Conservation (phyloP, 2,888 invertebrate species). For the Limenitis camilla region DNA sequence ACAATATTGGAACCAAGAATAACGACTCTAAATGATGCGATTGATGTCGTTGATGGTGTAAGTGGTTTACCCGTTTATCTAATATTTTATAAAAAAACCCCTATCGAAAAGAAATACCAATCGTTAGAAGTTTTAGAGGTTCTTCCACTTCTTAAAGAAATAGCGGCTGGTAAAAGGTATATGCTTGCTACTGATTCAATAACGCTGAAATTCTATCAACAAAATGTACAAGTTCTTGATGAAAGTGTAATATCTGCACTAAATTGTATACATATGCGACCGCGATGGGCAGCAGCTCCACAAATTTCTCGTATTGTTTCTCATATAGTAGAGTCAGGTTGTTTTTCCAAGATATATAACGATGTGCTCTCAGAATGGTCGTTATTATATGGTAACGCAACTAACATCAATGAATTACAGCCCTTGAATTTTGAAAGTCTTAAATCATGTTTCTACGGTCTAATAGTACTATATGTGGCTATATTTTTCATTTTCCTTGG, state of each 20-base stretch:
- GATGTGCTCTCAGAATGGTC: constrained; percentile 1
- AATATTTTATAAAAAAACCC: constrained; percentile 33
- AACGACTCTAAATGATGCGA: constrained; percentile 33
- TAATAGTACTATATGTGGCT: too few relatives aligned
- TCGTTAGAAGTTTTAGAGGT: constrained; percentile 26
- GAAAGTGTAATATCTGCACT: constrained; percentile 31
- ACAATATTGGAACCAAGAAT: constrained; percentile 38
- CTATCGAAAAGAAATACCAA: constrained; percentile 29
- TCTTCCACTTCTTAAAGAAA: constrained; percentile 26
- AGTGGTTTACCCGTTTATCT: constrained; percentile 35
- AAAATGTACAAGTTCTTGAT: constrained; percentile 36
- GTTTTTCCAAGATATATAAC: constrained; percentile 7
- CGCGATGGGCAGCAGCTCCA: constrained; percentile 43
- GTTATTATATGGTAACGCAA: background rate
- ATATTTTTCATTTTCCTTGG: too few relatives aligned
- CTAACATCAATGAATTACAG: constrained; percentile 8
- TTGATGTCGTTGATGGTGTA: constrained; percentile 34
- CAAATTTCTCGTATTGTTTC: constrained; percentile 30
- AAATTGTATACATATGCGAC: constrained; percentile 38
- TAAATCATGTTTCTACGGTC: constrained; percentile 37
- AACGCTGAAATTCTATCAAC: constrained; percentile 23
- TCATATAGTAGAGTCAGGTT: constrained; percentile 38
- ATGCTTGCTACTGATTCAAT: constrained; percentile 33
- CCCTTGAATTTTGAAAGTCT: constrained; percentile 34
- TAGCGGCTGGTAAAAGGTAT: constrained; percentile 39